Conservation (phyloP, 2,888 invertebrate species). For the Leptodirus hochenwartii region DNA sequence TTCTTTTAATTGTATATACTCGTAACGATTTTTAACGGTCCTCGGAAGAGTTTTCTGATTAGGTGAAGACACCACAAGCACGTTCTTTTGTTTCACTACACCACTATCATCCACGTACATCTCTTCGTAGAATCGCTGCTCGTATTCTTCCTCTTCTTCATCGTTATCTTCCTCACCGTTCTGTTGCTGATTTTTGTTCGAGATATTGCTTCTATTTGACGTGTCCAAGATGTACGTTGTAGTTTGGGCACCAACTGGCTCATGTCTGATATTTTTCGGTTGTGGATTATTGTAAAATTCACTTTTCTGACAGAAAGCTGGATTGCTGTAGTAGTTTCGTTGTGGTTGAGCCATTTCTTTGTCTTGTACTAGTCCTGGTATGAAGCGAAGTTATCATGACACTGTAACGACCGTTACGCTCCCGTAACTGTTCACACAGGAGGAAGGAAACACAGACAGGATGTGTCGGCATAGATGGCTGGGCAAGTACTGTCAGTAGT, state of each 20-base stretch:
- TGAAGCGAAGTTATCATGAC: no score
- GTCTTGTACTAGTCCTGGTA: no score
- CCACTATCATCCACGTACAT: constrained; percentile 23
- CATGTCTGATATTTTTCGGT: constrained; percentile 19
- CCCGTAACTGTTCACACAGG: no score
- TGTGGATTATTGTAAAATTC: constrained; percentile 34
- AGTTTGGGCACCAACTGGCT: constrained; percentile 26
- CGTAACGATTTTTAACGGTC: constrained; percentile 28
- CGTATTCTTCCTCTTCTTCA: constrained; percentile 18
- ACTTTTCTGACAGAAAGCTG: constrained; percentile 63
- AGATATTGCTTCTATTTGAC: constrained; percentile 8
- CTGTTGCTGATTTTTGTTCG: no score
- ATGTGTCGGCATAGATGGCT: no score
- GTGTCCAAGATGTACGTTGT: constrained; percentile 18
- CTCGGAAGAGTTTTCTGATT: constrained; percentile 3
- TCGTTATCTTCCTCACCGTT: constrained; percentile 8
- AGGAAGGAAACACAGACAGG: no score
- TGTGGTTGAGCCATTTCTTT: no score
- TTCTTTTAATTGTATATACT: constrained; percentile 34
- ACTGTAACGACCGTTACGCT: no score
- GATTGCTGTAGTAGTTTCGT: constrained; percentile 53
- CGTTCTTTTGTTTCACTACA: constrained; percentile 23
- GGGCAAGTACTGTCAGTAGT: no score
- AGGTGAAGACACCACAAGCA: constrained; percentile 19
- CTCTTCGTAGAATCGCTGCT: constrained; percentile 28